These are phyloP conservation scores for Noctua janthina DNA, from an alignment of 2,888 invertebrate species.

Conservation along the genomic window DNA sequence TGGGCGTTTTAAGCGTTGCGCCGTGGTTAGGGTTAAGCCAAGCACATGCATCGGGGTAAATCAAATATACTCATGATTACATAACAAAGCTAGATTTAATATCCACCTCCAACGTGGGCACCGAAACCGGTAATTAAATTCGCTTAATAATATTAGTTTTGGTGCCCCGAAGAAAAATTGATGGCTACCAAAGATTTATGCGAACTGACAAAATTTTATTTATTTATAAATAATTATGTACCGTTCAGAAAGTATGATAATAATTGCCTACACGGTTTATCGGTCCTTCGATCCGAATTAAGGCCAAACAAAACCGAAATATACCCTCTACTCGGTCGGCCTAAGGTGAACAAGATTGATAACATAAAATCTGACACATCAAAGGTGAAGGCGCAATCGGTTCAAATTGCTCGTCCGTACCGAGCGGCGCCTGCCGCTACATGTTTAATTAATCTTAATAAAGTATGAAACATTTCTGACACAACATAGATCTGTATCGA, in stretches of 20 bases:
- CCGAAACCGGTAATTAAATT: neutral
- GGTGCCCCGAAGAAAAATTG: neutral
- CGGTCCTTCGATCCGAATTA: constrained; percentile 1
- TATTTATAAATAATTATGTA: too few species aligned
- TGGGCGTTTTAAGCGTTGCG: too few species aligned
- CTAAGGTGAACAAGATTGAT: constrained; percentile 42
- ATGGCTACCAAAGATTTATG: neutral
- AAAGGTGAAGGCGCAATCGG: constrained; percentile 18
- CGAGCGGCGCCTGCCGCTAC: constrained; percentile 24
- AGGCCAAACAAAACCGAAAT: neutral
- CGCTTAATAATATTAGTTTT: neutral
- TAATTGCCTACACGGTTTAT: neutral
- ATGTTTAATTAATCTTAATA: constrained; percentile 41
- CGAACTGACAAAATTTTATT: too few species aligned
- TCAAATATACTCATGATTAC: neutral
- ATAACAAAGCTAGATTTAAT: neutral
- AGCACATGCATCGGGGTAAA: too few species aligned
- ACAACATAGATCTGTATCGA: constrained; percentile 17
- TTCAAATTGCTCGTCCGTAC: constrained; percentile 33
- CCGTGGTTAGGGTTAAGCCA: too few species aligned
- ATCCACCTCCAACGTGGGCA: neutral
- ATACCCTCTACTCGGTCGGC: neutral
- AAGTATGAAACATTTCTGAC: constrained; percentile 36
- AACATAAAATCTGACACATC: constrained; percentile 39
- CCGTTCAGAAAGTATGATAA: constrained; percentile 7